A percentile compares a stretch with the other conserved stretches of the same genome.
Evolutionary conservation across 2,888 invertebrate genomes (phyloP).

Genomic region (Athalia circularis): DNA sequence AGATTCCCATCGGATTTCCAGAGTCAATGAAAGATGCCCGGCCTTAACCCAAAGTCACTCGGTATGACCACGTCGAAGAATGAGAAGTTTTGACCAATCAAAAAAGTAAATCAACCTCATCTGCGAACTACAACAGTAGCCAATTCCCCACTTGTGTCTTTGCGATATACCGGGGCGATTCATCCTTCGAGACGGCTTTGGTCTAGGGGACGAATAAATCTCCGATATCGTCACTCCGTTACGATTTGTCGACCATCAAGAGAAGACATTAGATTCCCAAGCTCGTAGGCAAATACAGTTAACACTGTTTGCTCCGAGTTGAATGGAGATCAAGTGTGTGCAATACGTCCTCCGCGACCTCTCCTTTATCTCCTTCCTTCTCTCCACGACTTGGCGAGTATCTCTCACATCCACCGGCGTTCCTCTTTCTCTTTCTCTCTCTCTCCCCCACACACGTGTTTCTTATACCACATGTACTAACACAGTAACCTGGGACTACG

Average conservation of each 20-base stretch:
- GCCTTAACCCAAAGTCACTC: conserved; percentile 55
- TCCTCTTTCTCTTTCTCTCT: conserved; percentile 51
- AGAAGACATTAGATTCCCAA: conserved; percentile 66
- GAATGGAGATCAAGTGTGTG: conserved; percentile 57
- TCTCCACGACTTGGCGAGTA: conserved; percentile 15
- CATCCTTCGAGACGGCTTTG: neutral
- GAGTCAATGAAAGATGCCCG: conserved; percentile 65
- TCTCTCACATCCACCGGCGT: conserved; percentile 2
- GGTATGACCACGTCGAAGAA: conserved; percentile 53
- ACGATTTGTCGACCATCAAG: conserved; percentile 41
- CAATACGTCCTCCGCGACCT: conserved; percentile 35
- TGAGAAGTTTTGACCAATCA: conserved; percentile 61
- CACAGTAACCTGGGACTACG: conserved; percentile 59
- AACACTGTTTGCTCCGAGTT: conserved; percentile 70
- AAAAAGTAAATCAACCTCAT: neutral
- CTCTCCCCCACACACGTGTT: neutral
- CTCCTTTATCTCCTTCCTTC: conserved; percentile 17
- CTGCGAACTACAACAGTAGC: neutral
- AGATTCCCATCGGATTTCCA: conserved; percentile 63
- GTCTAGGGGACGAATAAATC: neutral
- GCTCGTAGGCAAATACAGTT: conserved; percentile 72
- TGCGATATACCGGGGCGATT: neutral
- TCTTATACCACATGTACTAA: conserved; percentile 2
- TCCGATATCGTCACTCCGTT: neutral
- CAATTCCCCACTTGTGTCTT: neutral